These are phyloP conservation scores for Drosophila simulans DNA, from an alignment of 1,140 invertebrate genomes.

Conservation along the genomic window DNA sequence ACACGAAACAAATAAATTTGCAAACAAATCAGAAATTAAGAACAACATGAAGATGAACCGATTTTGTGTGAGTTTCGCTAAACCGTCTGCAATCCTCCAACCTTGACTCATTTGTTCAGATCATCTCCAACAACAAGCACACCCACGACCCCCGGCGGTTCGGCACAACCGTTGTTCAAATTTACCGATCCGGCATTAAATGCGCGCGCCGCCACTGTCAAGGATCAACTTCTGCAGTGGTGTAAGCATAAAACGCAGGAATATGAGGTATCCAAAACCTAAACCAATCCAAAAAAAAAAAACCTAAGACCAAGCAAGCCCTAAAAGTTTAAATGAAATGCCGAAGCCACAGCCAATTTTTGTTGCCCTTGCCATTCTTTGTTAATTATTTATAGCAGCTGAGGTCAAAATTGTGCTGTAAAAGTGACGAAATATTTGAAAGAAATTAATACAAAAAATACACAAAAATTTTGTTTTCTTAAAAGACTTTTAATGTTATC, in stretches of 20 bases:
- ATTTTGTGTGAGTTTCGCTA: constrained; percentile 75
- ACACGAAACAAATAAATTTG: constrained; percentile 30
- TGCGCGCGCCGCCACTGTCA: constrained; percentile 95
- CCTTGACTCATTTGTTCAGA: constrained; percentile 85
- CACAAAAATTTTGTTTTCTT: no score
- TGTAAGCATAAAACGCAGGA: constrained; percentile 97
- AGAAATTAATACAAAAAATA: neutral
- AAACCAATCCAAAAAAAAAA: constrained; percentile 41
- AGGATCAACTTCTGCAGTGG: constrained; percentile 98
- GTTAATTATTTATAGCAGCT: constrained; percentile 19
- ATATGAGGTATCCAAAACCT: constrained; percentile 91
- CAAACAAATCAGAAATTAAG: constrained; percentile 20
- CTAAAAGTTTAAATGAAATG: constrained; percentile 33
- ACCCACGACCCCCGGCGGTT: constrained; percentile 86
- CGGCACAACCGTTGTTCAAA: constrained; percentile 89
- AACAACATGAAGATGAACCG: constrained; percentile 25
- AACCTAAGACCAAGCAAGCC: constrained; percentile 9
- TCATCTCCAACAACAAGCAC: constrained; percentile 87
- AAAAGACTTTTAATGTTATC: no score
- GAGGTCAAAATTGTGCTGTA: constrained; percentile 1
- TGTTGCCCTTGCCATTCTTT: constrained; percentile 20
- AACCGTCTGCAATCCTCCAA: constrained; percentile 74
- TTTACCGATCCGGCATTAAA: constrained; percentile 94
- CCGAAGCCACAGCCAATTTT: constrained; percentile 50
- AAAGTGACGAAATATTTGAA: neutral